Percentiles rank a stretch among this genome's conserved stretches.
Evolutionary conservation across 2,888 invertebrate species (phyloP).

Genomic region (Drosophila putrida): DNA sequence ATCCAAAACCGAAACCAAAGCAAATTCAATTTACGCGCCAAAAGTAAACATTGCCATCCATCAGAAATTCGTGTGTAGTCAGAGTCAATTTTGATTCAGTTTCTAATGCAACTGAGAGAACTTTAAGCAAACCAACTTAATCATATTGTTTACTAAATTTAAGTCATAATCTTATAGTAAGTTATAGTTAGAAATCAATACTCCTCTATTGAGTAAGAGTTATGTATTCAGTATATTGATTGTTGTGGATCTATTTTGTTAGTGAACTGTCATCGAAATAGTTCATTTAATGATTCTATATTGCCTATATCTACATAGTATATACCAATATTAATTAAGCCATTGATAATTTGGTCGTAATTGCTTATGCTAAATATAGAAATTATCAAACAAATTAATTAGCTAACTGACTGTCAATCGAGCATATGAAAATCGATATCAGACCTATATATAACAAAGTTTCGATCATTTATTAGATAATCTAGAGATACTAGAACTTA

Average conservation of each 20-base stretch:
- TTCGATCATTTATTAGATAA: background rate
- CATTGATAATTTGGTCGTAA: conserved; percentile 9
- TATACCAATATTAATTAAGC: background rate
- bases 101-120: background rate
- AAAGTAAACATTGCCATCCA: conserved; percentile 18
- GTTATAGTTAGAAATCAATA: too few species aligned
- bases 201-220: too few species aligned
- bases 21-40: conserved; percentile 28
- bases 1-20: conserved; percentile 13
- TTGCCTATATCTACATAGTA: background rate
- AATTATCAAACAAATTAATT: conserved; percentile 10
- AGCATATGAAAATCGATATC: background rate
- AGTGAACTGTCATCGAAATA: conserved; percentile 10
- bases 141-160: background rate
- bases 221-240: conserved; percentile 4
- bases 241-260: background rate
- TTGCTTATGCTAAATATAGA: conserved; percentile 9
- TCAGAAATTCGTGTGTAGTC: background rate
- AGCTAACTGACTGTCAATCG: background rate
- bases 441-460: background rate
- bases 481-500: too few species aligned
- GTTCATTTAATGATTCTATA: conserved; percentile 2
- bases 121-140: background rate
- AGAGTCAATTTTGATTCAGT: conserved; percentile 1
- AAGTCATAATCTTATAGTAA: background rate